These are phyloP conservation scores for Temnopleurus reevesii DNA, from an alignment of 53 echinoderm and acorn worm species.

Conservation along the genomic window DNA sequence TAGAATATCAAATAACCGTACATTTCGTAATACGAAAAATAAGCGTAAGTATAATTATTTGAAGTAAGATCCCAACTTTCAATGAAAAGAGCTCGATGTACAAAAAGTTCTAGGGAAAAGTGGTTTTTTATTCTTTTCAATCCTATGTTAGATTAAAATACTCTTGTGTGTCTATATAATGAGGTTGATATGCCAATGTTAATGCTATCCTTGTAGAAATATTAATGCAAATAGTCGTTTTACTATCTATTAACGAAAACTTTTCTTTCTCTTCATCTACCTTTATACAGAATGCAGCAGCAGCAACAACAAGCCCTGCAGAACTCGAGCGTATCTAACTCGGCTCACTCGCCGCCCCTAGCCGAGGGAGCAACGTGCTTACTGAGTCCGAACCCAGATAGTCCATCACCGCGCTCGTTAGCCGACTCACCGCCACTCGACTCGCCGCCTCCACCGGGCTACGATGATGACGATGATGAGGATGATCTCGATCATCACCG, in stretches of 20 bases:
- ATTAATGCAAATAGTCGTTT: too few species aligned
- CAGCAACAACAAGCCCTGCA: slow-evolving; percentile 55
- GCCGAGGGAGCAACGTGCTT: slow-evolving; percentile 53
- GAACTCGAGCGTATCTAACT: slow-evolving; percentile 54
- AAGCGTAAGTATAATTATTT: too few species aligned
- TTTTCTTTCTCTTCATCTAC: neutral
- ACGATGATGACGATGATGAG: slow-evolving; percentile 48
- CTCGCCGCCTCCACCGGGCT: slow-evolving; percentile 57
- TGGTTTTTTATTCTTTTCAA: neutral
- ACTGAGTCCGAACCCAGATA: slow-evolving; percentile 35
- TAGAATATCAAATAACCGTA: too few species aligned
- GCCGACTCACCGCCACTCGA: slow-evolving; percentile 56
- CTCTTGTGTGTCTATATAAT: too few species aligned
- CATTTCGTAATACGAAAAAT: too few species aligned
- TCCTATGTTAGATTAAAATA: too few species aligned
- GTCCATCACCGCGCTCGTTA: slow-evolving; percentile 46
- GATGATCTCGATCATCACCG: slow-evolving; percentile 24
- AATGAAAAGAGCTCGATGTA: neutral
- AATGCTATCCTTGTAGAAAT: too few species aligned
- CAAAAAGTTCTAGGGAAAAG: neutral
- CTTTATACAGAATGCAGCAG: slow-evolving; percentile 41
- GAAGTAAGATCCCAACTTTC: too few species aligned
- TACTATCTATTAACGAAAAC: neutral
- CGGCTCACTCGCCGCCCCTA: slow-evolving; percentile 45
- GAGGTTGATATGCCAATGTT: too few species aligned